These are phyloP conservation scores for Porites lutea DNA, from an alignment of 64 coral and sea anemone genomes.

Conservation along the genomic window DNA sequence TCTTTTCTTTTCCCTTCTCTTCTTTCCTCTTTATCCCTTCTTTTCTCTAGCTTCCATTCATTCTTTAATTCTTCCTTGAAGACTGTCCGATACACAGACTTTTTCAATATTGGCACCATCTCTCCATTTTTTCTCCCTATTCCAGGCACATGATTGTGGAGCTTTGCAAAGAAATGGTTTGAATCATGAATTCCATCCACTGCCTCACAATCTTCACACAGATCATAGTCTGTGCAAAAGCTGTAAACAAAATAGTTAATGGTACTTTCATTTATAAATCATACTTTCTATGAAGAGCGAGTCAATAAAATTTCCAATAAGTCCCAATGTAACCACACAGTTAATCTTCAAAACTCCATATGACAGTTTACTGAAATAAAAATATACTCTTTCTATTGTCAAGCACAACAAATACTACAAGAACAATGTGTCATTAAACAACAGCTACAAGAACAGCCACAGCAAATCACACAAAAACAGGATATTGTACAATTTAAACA, in stretches of 20 bases:
- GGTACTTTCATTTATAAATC: too few relatives aligned
- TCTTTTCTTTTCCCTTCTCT: conserved; percentile 44
- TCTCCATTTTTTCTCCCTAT: conserved; percentile 86
- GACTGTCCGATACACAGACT: conserved; percentile 56
- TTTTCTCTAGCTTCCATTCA: conserved; percentile 26
- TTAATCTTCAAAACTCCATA: too few relatives aligned
- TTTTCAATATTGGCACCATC: conserved; percentile 86
- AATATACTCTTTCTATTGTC: too few relatives aligned
- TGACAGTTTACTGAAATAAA: too few relatives aligned
- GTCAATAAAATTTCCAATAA: too few relatives aligned
- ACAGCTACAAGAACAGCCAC: too few relatives aligned
- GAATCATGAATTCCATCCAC: conserved; percentile 63
- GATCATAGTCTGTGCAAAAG: conserved; percentile 90
- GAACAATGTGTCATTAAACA: too few relatives aligned
- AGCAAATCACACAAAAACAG: too few relatives aligned
- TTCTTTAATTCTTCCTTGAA: conserved; percentile 27
- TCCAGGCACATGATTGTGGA: conserved; percentile 68
- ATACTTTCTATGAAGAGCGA: too few relatives aligned
- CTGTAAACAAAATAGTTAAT: conserved; percentile 37
- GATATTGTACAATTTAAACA: too few relatives aligned
- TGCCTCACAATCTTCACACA: conserved; percentile 88
- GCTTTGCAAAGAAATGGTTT: conserved; percentile 85
- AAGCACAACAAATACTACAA: too few relatives aligned
- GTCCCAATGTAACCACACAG: too few relatives aligned
- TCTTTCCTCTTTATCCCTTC: conserved; percentile 47